These are phyloP conservation scores for Myotis vivesi DNA, from an alignment of 2,797 vertebrate species.

Conservation along the genomic window DNA sequence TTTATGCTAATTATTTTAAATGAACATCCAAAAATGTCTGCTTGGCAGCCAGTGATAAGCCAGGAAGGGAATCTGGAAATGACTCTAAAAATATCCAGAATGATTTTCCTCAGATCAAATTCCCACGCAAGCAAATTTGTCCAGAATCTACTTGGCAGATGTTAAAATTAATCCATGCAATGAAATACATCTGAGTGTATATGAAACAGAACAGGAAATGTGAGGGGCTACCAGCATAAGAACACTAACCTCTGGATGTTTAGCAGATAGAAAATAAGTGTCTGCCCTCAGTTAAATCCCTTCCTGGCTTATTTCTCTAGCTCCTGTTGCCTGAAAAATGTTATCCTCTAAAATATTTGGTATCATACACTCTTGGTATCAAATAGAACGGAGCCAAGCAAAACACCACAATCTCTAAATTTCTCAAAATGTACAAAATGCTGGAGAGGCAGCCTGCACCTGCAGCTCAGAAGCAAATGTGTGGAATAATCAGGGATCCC, in stretches of 20 bases:
- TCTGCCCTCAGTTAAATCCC: not conserved
- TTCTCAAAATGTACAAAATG: conserved; percentile 58
- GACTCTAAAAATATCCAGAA: conserved; percentile 55
- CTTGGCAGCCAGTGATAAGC: not conserved
- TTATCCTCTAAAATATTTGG: conserved; percentile 47
- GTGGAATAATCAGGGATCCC: conserved; percentile 71
- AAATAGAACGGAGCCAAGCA: conserved; percentile 45
- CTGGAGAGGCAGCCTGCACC: conserved; percentile 66
- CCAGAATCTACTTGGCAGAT: conserved; percentile 15
- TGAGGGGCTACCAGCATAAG: not conserved
- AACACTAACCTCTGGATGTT: not conserved
- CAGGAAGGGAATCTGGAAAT: conserved; percentile 51
- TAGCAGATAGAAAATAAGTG: not conserved
- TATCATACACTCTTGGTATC: conserved; percentile 53
- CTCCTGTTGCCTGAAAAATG: conserved; percentile 28
- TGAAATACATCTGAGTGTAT: not conserved
- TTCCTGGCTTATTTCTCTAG: not conserved
- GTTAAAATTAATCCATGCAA: conserved; percentile 22
- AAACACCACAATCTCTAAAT: conserved; percentile 49
- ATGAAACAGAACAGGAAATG: not conserved
- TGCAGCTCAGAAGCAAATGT: conserved; percentile 68
- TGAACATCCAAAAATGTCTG: conserved; percentile 7
- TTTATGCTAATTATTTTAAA: conserved; percentile 48
- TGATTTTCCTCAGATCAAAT: conserved; percentile 54
- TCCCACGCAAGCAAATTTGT: conserved; percentile 32